A percentile compares a stretch with the other conserved stretches of the same genome.
Conservation (phyloP, 2,113 vertebrate species). For the Lagopus leucura region DNA sequence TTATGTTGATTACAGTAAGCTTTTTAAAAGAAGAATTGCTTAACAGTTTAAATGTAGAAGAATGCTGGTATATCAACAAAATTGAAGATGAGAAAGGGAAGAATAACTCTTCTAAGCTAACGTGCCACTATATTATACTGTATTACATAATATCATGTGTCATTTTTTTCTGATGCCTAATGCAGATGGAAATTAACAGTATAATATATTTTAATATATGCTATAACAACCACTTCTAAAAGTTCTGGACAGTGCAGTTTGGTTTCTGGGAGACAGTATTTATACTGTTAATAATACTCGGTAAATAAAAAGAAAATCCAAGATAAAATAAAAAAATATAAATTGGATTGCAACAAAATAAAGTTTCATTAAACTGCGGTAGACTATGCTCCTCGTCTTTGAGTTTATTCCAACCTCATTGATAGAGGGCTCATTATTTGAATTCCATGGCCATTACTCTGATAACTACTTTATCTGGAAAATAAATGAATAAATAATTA, state of each 20-base stretch:
- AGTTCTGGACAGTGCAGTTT: background rate
- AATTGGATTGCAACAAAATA: background rate
- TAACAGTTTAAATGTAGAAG: background rate
- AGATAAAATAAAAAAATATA: background rate
- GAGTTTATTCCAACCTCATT: constrained; percentile 6
- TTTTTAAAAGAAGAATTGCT: background rate
- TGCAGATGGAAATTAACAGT: background rate
- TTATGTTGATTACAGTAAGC: background rate
- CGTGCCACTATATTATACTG: background rate
- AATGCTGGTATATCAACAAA: background rate
- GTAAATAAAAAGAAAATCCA: background rate
- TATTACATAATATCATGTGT: background rate
- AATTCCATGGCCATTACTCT: constrained; percentile 1
- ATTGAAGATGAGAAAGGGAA: background rate
- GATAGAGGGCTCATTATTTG: background rate
- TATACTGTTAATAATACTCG: background rate
- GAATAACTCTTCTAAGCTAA: background rate
- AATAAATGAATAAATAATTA: background rate
- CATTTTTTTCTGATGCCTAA: background rate
- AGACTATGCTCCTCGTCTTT: background rate
- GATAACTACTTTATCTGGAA: background rate
- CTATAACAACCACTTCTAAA: background rate
- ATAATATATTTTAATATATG: background rate
- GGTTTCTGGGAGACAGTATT: background rate
- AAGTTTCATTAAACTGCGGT: background rate